Evolutionary conservation across 2,797 vertebrate genomes (phyloP).

Genomic region (Gymnoscopelus braueri): DNA sequence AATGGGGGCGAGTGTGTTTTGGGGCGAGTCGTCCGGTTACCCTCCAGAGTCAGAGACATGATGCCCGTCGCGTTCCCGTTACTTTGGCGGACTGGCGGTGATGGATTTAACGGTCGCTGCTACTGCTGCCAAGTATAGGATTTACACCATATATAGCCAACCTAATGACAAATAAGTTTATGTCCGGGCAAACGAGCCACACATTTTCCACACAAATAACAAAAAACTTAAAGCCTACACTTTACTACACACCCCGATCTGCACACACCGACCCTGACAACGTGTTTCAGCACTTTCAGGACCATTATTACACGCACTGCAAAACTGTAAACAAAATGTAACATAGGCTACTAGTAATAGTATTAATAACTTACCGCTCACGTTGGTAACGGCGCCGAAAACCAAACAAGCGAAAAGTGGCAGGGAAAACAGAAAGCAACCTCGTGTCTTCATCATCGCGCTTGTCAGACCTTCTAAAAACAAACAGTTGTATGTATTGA

Average conservation of each 20-base stretch:
- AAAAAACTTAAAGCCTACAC: too few relatives aligned
- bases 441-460: constrained; percentile 61
- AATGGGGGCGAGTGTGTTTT: too few relatives aligned
- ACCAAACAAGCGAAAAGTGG: constrained; percentile 72
- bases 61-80: not conserved
- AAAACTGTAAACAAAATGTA: constrained; percentile 46
- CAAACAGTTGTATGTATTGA: too few relatives aligned
- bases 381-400: constrained; percentile 44
- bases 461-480: not conserved
- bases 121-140: not conserved
- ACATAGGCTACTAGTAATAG: constrained; percentile 1
- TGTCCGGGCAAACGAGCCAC: not conserved
- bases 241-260: too few relatives aligned
- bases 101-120: not conserved
- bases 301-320: not conserved
- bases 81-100: not conserved
- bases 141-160: not conserved
- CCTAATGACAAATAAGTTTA: not conserved
- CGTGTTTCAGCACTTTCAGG: too few relatives aligned
- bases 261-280: too few relatives aligned
- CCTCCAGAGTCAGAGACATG: not conserved
- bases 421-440: constrained; percentile 40
- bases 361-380: constrained; percentile 68
- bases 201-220: not conserved
- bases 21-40: too few relatives aligned